Percentiles rank a stretch among this genome's conserved stretches.
These are phyloP conservation scores for Heterochromis multidens DNA, from an alignment of 2,113 vertebrate species.

Conservation along the genomic window DNA sequence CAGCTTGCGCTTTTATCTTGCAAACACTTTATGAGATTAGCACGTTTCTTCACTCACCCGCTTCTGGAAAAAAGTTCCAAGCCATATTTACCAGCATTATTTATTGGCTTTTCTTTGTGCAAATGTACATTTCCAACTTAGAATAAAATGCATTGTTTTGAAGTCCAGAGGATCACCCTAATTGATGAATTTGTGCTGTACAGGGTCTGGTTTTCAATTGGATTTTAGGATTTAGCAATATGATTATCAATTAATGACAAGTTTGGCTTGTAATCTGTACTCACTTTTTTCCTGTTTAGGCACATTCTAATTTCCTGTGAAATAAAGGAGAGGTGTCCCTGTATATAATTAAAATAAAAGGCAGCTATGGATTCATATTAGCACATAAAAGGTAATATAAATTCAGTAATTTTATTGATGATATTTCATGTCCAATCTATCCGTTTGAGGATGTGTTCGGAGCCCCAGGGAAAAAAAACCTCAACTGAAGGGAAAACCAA, in stretches of 20 bases:
- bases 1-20: not conserved
- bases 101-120: not conserved
- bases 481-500: conserved; percentile 15
- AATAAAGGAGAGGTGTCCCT: not conserved
- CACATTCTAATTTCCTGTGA: not conserved
- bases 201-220: not conserved
- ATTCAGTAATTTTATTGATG: conserved; percentile 23
- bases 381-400: conserved; percentile 6
- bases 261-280: not conserved
- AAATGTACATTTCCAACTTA: not conserved
- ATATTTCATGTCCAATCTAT: conserved; percentile 13
- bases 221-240: conserved; percentile 8
- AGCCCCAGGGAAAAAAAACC: not conserved
- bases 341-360: not conserved
- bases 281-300: not conserved
- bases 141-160: not conserved
- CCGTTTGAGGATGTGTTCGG: conserved; percentile 27
- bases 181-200: not conserved
- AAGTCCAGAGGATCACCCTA: not conserved
- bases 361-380: not conserved
- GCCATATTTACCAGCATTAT: not conserved
- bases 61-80: not conserved
- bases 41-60: not conserved
- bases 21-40: not conserved
- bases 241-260: conserved; percentile 22